Evolutionary conservation across 2,888 invertebrate genomes (phyloP), one percentile per base, ranked within the genome.

Genomic region (Drosophila putrida): DNA sequence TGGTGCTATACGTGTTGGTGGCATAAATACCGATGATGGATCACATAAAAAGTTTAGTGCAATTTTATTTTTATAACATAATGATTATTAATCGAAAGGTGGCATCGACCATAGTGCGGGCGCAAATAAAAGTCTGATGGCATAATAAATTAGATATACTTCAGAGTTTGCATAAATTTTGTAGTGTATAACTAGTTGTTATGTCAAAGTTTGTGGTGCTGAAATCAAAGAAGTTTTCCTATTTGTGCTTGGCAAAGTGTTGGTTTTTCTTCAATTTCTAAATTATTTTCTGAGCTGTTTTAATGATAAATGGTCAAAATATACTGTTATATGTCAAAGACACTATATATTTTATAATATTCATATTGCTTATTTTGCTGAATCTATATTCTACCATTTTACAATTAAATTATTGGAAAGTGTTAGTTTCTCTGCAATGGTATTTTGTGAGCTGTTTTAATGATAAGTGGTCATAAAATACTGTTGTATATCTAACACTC

Each of bases 1-100:
- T 43, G 59, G 53, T 49, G 25, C 31, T 57, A 36, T 64, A 62
- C 49, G 47, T 15, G 55, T 50, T 46, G 41, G 31, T 27, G 13
- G 43, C 69, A 57, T 53, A 68, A 75, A 85, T 79, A 74, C 71
- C 79, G 65, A 84, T 85, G 89, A 88, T 85, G 84, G 78, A 80
- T 84, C 75, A 70, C 76, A 89, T 84, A 82, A 88, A 87, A 87
- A 80, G 75, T 87, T 85, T 88, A 85, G 77, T 88, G 75, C 63
- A 64, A 60, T 75, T 69, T 71, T 71, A 63, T 67, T 75, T 84
- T 84, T 84, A 85, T 76, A 75, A 67, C 87, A 67, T 79, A 83
- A 86, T 75, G 83, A 82, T 81, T 78, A 81, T 63, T 47, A 69
- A 75, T 61, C 61, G 80, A 74, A 74, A 80, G 71, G 70, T 31